These are phyloP conservation scores for Clanis bilineata DNA, from an alignment of 2,888 invertebrate genomes.

Conservation along the genomic window DNA sequence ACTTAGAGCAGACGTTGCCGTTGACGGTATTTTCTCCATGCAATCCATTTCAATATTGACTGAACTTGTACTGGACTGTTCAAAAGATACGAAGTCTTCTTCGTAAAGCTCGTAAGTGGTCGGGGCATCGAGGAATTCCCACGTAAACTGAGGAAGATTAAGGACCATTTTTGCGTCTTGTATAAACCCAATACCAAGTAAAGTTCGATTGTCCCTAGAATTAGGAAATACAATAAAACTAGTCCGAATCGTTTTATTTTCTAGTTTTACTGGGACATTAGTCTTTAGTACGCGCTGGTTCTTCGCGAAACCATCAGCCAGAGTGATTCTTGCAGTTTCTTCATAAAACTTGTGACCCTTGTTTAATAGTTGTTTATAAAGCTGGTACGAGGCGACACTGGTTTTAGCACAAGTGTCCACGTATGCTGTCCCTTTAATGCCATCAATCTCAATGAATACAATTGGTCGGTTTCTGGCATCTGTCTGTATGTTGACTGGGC, in stretches of 20 bases:
- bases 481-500: not conserved
- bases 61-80: too few relatives aligned
- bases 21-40: too few relatives aligned
- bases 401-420: slow-evolving; percentile 22
- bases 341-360: not conserved
- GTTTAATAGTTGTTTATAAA: not conserved
- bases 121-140: not conserved
- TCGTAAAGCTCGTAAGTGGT: not conserved
- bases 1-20: too few relatives aligned
- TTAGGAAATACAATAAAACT: not conserved
- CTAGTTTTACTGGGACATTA: not conserved
- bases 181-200: not conserved
- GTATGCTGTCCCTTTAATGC: slow-evolving; percentile 14
- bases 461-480: slow-evolving; percentile 18
- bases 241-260: not conserved
- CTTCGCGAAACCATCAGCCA: too few relatives aligned
- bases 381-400: slow-evolving; percentile 16
- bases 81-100: not conserved
- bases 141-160: not conserved
- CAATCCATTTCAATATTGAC: too few relatives aligned
- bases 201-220: not conserved
- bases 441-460: slow-evolving; percentile 11
- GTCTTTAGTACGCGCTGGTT: not conserved
- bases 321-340: not conserved
- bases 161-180: not conserved